Conservation (phyloP, 2,888 invertebrate species). For the Caenorhabditis plicata region DNA sequence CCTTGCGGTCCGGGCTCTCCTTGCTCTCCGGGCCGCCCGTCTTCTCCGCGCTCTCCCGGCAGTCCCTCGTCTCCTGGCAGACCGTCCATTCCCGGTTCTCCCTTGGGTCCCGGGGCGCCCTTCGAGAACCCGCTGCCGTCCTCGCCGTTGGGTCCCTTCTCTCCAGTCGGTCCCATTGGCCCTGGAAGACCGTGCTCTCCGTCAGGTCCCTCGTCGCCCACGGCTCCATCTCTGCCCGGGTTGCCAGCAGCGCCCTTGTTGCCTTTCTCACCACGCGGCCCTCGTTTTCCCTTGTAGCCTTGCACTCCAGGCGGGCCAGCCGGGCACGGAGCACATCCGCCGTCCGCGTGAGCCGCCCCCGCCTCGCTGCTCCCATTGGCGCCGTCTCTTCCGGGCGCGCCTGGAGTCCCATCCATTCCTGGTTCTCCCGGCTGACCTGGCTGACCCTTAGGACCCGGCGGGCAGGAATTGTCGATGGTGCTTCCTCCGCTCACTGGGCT, state of each 20-base stretch:
- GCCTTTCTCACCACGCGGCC: constrained; percentile 58
- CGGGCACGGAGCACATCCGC: constrained; percentile 53
- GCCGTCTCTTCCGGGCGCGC: constrained; percentile 39
- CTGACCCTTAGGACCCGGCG: constrained; percentile 51
- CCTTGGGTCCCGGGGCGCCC: constrained; percentile 52
- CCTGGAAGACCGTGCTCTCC: constrained; percentile 59
- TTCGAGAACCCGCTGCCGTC: constrained; percentile 54
- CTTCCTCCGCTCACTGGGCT: constrained; percentile 10
- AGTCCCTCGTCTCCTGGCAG: constrained; percentile 57
- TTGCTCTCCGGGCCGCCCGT: constrained; percentile 49
- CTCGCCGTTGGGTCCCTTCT: constrained; percentile 50
- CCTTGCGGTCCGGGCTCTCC: constrained; percentile 51
- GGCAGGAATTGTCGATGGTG: constrained; percentile 27
- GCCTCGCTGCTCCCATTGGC: constrained; percentile 13
- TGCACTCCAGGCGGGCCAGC: constrained; percentile 58
- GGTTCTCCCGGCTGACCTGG: constrained; percentile 46
- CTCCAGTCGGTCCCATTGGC: constrained; percentile 51
- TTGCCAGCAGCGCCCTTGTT: constrained; percentile 45
- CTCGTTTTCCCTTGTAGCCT: constrained; percentile 62
- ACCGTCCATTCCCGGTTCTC: constrained; percentile 52
- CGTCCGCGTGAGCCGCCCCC: constrained; percentile 5
- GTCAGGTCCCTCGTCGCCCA: constrained; percentile 59
- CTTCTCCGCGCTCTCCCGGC: constrained; percentile 62
- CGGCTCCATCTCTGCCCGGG: constrained; percentile 52
- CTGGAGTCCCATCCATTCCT: constrained; percentile 40